Evolutionary conservation across 2,888 invertebrate genomes (phyloP).

Genomic region (Eurytoma californica): DNA sequence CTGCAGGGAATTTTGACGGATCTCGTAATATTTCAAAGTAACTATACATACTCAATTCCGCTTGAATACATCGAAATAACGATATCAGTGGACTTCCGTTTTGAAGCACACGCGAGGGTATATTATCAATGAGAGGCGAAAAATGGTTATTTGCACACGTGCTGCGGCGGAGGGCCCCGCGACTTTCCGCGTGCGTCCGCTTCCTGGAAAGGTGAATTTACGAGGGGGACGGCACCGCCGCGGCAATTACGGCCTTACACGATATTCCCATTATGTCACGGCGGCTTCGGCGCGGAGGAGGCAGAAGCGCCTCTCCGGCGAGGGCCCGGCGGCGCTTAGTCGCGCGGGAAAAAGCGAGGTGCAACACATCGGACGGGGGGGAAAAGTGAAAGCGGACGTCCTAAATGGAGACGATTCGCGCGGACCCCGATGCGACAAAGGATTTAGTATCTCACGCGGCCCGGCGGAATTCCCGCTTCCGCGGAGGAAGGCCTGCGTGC

Average conservation of each 20-base stretch:
- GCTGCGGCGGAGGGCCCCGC: too few relatives aligned
- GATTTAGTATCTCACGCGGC: neutral
- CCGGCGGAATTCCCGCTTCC: neutral
- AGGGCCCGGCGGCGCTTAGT: slow-evolving; percentile 6
- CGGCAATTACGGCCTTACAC: slow-evolving; percentile 45
- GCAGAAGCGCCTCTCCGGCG: slow-evolving; percentile 1
- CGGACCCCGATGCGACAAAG: neutral
- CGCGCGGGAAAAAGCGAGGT: neutral
- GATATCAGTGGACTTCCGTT: too few relatives aligned
- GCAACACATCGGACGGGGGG: neutral
- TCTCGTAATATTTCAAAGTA: too few relatives aligned
- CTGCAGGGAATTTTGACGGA: too few relatives aligned
- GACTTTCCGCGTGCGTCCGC: neutral
- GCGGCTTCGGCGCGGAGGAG: neutral
- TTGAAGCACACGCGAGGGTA: too few relatives aligned
- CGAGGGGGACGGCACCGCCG: slow-evolving; percentile 3
- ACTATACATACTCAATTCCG: too few relatives aligned
- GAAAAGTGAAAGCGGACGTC: slow-evolving; percentile 47
- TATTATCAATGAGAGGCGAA: too few relatives aligned
- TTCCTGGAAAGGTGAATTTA: slow-evolving; percentile 12
- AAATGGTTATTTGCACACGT: neutral
- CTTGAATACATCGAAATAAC: too few relatives aligned
- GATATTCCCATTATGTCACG: slow-evolving; percentile 53
- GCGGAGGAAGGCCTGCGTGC: neutral
- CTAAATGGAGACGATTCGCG: slow-evolving; percentile 23